Evolutionary conservation across 2,888 invertebrate genomes (phyloP).

Genomic region (Trachelus tabidus): DNA sequence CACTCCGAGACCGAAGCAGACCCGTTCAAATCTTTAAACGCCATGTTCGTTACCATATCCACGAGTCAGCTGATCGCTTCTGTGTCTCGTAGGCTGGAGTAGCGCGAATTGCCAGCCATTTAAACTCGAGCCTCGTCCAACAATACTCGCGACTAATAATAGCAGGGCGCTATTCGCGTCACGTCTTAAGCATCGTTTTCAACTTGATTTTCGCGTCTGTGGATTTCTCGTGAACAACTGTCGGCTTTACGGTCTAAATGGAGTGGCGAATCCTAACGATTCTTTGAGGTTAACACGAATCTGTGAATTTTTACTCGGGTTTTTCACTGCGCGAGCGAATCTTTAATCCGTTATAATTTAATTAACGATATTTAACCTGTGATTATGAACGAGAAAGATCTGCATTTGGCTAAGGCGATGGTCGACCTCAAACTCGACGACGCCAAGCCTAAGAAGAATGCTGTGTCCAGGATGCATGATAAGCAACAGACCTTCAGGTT

Average conservation of each 20-base stretch:
- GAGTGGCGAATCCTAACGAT: background rate
- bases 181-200: background rate
- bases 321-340: background rate
- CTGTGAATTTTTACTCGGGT: background rate
- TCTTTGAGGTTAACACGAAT: background rate
- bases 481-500: constrained; percentile 77
- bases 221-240: background rate
- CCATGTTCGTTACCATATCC: background rate
- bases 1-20: background rate
- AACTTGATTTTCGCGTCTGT: background rate
- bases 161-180: background rate
- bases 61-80: constrained; percentile 4
- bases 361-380: background rate
- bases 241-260: background rate
- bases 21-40: background rate
- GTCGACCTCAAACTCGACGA: constrained; percentile 69
- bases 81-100: background rate
- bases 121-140: background rate
- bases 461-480: constrained; percentile 73
- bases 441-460: constrained; percentile 70
- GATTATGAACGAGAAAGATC: constrained; percentile 78
- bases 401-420: constrained; percentile 79
- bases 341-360: background rate
- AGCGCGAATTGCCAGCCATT: background rate
- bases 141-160: constrained; percentile 4